phyloP scores from a whole-genome alignment of 1,140 invertebrate species.

The Macrobrachium rosenbergii region DNA sequence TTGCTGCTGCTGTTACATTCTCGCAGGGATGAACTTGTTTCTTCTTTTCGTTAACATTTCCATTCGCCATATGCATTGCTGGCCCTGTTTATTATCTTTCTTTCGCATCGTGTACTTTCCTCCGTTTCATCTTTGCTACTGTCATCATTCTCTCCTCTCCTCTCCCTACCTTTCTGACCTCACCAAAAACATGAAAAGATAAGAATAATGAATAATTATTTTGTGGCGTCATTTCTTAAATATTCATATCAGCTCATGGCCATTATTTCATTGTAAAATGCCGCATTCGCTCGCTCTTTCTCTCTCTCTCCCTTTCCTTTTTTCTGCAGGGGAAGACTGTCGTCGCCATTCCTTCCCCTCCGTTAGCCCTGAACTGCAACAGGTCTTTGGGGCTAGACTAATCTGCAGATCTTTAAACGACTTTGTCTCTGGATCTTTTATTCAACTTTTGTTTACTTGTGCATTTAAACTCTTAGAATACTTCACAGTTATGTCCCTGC shows the following conservation, averaged over 20 bases:
- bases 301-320: slow-evolving; percentile 15
- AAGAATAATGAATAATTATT: neutral
- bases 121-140: neutral
- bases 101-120: neutral
- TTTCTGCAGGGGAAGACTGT: neutral
- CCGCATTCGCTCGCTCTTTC: neutral
- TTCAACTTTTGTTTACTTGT: too few relatives aligned
- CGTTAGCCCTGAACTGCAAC: too few relatives aligned
- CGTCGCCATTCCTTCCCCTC: too few relatives aligned
- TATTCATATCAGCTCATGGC: too few relatives aligned
- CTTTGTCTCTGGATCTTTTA: too few relatives aligned
- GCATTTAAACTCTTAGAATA: too few relatives aligned
- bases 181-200: neutral
- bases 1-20: too few relatives aligned
- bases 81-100: neutral
- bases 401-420: too few relatives aligned
- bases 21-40: neutral
- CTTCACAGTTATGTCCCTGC: too few relatives aligned
- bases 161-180: neutral
- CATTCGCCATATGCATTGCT: neutral
- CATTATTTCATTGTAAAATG: neutral
- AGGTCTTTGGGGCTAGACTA: too few relatives aligned
- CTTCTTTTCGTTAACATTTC: neutral
- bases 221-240: too few relatives aligned
- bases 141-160: neutral